Conservation (phyloP, 2,797 vertebrate genomes). For the Poeciliopsis turneri region DNA sequence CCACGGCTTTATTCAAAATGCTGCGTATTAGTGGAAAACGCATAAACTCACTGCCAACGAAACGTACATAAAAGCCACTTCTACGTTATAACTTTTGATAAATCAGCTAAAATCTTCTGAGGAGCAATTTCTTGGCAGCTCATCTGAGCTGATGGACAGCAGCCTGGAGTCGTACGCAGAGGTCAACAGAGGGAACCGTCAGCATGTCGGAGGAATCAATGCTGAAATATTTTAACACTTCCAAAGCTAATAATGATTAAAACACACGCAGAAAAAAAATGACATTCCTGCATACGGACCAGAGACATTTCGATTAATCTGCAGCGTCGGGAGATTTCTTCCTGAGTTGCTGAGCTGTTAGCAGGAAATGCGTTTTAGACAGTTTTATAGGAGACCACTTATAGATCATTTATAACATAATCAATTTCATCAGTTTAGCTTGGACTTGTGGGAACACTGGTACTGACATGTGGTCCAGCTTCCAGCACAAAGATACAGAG, state of each 20-base stretch:
- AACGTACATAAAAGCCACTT: background rate
- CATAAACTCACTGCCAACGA: background rate
- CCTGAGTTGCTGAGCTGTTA: constrained; percentile 14
- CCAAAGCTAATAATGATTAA: background rate
- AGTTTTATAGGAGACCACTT: background rate
- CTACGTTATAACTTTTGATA: background rate
- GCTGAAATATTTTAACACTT: constrained; percentile 22
- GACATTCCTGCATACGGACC: constrained; percentile 3
- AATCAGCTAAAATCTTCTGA: background rate
- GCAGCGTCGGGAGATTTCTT: constrained; percentile 15
- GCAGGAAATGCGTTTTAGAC: background rate
- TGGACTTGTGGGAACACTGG: background rate
- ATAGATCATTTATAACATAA: background rate
- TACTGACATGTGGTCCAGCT: background rate
- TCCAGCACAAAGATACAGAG: background rate
- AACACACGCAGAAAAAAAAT: background rate
- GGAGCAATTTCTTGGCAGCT: background rate
- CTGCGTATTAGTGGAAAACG: background rate
- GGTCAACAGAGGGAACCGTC: background rate
- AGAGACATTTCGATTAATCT: constrained; percentile 10
- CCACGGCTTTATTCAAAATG: background rate
- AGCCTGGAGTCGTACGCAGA: background rate
- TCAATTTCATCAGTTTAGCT: background rate
- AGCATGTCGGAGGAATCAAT: constrained; percentile 25
- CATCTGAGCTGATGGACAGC: background rate